These are phyloP conservation scores for Daktulosphaira vitifoliae DNA, from an alignment of 1,140 invertebrate genomes.

Conservation along the genomic window DNA sequence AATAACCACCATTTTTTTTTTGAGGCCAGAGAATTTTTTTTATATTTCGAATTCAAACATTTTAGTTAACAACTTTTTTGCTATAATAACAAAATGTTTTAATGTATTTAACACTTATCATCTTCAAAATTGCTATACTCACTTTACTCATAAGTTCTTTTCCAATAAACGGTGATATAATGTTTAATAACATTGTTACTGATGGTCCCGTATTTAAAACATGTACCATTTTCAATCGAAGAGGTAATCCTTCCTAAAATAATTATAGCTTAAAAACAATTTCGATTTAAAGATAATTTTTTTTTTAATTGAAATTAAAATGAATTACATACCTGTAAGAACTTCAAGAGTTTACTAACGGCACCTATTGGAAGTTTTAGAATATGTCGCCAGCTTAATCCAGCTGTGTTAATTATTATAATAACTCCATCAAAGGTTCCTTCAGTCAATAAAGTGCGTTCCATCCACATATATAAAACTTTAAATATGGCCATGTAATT, in stretches of 20 bases:
- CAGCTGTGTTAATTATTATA: neutral
- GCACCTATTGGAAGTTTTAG: neutral
- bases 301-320: no score
- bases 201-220: neutral
- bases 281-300: no score
- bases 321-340: neutral
- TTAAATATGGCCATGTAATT: neutral
- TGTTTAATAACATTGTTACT: neutral
- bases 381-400: slow-evolving; percentile 7
- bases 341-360: neutral
- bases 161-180: slow-evolving; percentile 11
- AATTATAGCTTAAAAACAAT: neutral
- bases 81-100: no score
- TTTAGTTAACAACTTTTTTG: no score
- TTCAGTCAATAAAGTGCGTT: neutral
- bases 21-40: no score
- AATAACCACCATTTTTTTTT: no score
- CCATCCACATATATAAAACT: neutral
- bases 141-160: neutral
- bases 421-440: slow-evolving; percentile 5
- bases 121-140: no score
- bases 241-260: slow-evolving; percentile 3
- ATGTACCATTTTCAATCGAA: slow-evolving; percentile 12
- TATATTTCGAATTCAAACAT: no score
- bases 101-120: no score